Evolutionary conservation across 2,113 vertebrate genomes (phyloP).

Genomic region (Takifugu flavidus): DNA sequence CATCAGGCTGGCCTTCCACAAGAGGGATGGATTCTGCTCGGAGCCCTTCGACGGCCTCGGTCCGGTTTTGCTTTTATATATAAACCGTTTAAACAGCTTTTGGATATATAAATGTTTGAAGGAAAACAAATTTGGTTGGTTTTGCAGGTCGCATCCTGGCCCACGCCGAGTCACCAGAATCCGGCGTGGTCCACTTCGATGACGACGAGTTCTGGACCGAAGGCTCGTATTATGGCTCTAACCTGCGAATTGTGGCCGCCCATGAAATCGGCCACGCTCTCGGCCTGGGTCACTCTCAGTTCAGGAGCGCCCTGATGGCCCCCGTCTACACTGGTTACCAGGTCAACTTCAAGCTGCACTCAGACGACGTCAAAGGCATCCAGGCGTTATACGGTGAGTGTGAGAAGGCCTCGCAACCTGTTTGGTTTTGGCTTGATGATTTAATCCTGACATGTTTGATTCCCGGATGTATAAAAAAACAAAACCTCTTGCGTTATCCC

Average conservation of each 20-base stretch:
- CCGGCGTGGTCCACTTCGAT: slow-evolving; percentile 86
- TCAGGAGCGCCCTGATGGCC: slow-evolving; percentile 80
- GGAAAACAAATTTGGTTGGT: too few species aligned
- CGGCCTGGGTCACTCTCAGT: slow-evolving; percentile 85
- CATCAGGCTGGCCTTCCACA: slow-evolving; percentile 83
- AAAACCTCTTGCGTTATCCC: background rate
- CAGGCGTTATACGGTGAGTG: slow-evolving; percentile 84
- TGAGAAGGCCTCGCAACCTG: background rate
- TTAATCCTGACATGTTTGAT: too few species aligned
- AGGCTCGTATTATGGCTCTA: slow-evolving; percentile 74
- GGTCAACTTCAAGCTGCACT: slow-evolving; percentile 78
- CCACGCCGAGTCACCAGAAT: slow-evolving; percentile 84
- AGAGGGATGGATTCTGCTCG: slow-evolving; percentile 57
- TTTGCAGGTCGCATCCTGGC: slow-evolving; percentile 80
- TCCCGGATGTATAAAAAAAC: too few species aligned
- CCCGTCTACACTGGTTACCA: slow-evolving; percentile 82
- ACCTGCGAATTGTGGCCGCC: slow-evolving; percentile 86
- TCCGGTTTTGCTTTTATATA: slow-evolving; percentile 25
- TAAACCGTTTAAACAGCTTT: too few species aligned
- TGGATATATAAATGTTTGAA: too few species aligned
- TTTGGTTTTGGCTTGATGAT: background rate
- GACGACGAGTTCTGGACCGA: slow-evolving; percentile 88
- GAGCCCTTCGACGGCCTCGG: slow-evolving; percentile 74
- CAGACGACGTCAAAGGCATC: slow-evolving; percentile 83
- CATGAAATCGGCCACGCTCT: slow-evolving; percentile 90